phyloP scores from a whole-genome alignment of 2,888 invertebrate genomes.

The Venusia cambrica region DNA sequence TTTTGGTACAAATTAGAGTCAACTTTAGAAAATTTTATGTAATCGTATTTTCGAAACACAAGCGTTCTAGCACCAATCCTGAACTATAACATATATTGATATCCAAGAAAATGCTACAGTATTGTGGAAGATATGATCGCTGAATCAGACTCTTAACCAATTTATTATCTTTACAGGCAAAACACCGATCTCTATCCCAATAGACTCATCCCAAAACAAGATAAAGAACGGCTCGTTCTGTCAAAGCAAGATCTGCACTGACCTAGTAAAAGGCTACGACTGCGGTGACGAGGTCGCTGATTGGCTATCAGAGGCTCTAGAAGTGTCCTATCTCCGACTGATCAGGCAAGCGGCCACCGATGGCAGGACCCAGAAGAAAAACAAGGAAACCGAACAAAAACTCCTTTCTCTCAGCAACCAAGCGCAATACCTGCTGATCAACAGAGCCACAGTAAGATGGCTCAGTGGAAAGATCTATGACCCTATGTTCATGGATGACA shows the following conservation, averaged over 20 bases:
- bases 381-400: slow-evolving; percentile 41
- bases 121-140: too few relatives aligned
- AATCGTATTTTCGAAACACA: too few relatives aligned
- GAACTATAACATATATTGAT: too few relatives aligned
- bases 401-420: slow-evolving; percentile 87
- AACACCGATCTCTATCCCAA: slow-evolving; percentile 72
- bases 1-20: too few relatives aligned
- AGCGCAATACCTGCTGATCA: slow-evolving; percentile 92
- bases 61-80: too few relatives aligned
- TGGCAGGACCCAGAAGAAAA: slow-evolving; percentile 55
- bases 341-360: slow-evolving; percentile 80
- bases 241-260: slow-evolving; percentile 92
- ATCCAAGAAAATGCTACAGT: too few relatives aligned
- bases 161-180: slow-evolving; percentile 77
- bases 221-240: slow-evolving; percentile 75
- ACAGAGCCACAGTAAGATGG: slow-evolving; percentile 88
- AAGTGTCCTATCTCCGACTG: slow-evolving; percentile 84
- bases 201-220: slow-evolving; percentile 53
- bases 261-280: slow-evolving; percentile 88
- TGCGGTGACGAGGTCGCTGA: slow-evolving; percentile 90
- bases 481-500: slow-evolving; percentile 67
- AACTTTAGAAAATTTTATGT: too few relatives aligned
- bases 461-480: slow-evolving; percentile 82
- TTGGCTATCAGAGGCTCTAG: slow-evolving; percentile 90
- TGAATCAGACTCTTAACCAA: too few relatives aligned